Evolutionary conservation across 2,797 vertebrate genomes (phyloP).

Genomic region (Glyptemys insculpta): DNA sequence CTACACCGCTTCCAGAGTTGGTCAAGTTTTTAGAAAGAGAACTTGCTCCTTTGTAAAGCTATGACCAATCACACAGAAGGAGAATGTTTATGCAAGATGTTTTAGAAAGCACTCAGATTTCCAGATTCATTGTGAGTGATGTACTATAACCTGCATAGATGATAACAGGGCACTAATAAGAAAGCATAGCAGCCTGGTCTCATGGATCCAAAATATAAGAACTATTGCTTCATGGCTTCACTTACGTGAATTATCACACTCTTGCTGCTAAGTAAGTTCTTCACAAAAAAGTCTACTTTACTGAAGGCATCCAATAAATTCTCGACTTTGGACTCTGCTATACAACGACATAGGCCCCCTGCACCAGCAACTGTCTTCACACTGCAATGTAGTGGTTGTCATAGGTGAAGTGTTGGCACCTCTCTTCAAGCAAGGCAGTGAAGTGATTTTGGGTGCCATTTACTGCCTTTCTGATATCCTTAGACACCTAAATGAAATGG

Average conservation of each 20-base stretch:
- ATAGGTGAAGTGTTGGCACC: neutral
- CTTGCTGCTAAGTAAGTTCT: too few species aligned
- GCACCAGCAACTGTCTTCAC: neutral
- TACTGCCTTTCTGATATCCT: neutral
- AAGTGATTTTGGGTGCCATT: neutral
- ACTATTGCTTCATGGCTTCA: neutral
- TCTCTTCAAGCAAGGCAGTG: neutral
- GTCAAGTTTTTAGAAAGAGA: neutral
- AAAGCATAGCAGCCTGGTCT: neutral
- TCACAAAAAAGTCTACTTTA: neutral
- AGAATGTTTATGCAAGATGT: neutral
- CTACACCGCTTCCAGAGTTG: neutral
- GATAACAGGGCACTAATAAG: neutral
- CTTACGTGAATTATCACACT: neutral
- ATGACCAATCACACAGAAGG: neutral
- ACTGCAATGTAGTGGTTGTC: neutral
- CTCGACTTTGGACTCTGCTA: neutral
- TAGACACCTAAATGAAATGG: neutral
- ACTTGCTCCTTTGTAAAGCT: neutral
- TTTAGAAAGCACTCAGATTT: neutral
- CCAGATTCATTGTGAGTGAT: neutral
- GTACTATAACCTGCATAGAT: neutral
- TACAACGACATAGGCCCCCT: neutral
- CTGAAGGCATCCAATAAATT: neutral
- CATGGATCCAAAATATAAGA: neutral